Evolutionary conservation across 2,113 vertebrate genomes (phyloP), one percentile per base, ranked within the genome.

Genomic region (Grammatotria lemairii): DNA sequence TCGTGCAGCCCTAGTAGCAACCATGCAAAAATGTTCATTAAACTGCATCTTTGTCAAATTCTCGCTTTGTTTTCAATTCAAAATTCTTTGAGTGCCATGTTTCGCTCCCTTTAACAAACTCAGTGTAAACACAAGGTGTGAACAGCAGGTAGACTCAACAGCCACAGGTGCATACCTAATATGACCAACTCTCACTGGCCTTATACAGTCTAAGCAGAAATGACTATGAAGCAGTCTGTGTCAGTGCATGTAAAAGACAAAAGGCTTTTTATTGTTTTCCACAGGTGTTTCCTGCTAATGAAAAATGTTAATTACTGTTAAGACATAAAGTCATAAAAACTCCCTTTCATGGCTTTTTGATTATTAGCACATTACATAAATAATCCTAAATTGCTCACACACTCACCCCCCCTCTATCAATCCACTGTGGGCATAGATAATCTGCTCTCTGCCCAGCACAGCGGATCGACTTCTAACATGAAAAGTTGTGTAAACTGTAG

Each of bases 381-480:
- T 89, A 92, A 88, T 87, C 68, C 78, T 47, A 23, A 31, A 28
- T 28, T 28, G 26, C 26, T 28, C 26, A 28, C 26, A 28, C 26
- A 28, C 26, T 28, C 26, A 42, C 33, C 78, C 23, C 14, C 31
- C 33, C 73, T 73, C 81, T 57, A 35, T 84, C 83, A 81, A 81
- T 70, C 54, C 83, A 87, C 86, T 92, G 78, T 26, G 89, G 28
- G 78, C 82, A 58, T 8, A 21, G 75, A 92, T 38, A 80, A 80
- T 82, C 82, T 55, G 49, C 58, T 53, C 68, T 23, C 40, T 58
- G 73, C 73, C 79, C 26, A 83, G 60, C 65, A 23, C 68, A 49
- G 54, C 9, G 2, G 33, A 54, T 11, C 9, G 42, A 53, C 42
- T 60, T 81, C 38, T 57, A 40, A 85, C 68, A 28, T 11, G 21